A percentile compares a stretch with the other conserved stretches of the same genome.
Evolutionary conservation across 1,140 invertebrate genomes (phyloP).

Genomic region (Bombus confusus): DNA sequence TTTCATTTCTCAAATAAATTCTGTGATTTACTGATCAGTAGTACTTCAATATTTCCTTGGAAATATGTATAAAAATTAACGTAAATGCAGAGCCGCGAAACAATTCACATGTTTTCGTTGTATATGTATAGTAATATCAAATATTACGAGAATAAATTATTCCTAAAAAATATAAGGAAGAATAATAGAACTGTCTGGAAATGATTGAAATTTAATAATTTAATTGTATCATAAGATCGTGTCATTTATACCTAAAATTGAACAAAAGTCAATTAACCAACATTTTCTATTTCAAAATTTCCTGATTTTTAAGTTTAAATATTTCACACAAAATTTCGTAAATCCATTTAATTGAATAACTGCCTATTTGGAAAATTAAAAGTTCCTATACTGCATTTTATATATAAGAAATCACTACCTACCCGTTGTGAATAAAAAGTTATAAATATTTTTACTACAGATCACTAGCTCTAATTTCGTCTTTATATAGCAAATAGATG

Average conservation of each 20-base stretch:
- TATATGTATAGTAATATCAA: neutral
- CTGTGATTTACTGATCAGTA: neutral
- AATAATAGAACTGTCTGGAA: neutral
- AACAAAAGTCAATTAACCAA: neutral
- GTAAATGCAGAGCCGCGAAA: neutral
- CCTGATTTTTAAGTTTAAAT: neutral
- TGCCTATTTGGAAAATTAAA: neutral
- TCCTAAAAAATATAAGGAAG: neutral
- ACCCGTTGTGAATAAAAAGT: neutral
- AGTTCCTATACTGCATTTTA: neutral
- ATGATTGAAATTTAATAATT: no score
- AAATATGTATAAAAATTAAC: neutral
- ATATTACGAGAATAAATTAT: neutral
- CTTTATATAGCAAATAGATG: neutral
- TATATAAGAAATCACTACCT: neutral
- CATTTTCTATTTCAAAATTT: neutral
- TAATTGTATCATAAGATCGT: no score
- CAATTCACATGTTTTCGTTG: neutral
- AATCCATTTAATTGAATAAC: neutral
- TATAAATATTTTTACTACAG: neutral
- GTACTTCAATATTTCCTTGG: constrained; percentile 13
- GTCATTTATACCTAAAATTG: neutral
- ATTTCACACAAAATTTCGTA: neutral
- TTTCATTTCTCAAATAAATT: neutral
- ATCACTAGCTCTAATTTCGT: neutral